Conservation (phyloP, 37 sponge, comb jelly and placozoan species). For the Lycopodina hypogea region DNA sequence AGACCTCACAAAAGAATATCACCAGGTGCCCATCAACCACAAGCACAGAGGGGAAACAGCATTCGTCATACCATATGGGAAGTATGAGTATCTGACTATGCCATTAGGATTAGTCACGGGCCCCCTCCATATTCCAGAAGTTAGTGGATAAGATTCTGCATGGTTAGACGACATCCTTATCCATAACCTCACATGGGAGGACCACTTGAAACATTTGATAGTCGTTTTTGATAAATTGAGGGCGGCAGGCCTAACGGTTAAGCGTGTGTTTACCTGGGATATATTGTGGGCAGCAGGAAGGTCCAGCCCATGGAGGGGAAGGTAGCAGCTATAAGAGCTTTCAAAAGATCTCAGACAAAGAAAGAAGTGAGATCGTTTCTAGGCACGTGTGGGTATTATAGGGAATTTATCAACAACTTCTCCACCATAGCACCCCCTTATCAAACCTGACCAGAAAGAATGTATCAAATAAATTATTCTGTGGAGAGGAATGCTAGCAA, state of each 20-base stretch:
- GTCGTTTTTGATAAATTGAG: background rate
- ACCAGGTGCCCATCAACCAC: background rate
- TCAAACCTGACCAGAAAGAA: background rate
- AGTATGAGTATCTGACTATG: background rate
- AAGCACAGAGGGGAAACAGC: background rate
- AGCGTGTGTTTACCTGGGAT: background rate
- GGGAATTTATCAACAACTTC: background rate
- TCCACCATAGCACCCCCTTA: background rate
- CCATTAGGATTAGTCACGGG: background rate
- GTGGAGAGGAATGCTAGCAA: background rate
- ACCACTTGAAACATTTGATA: background rate
- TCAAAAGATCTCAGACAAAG: background rate
- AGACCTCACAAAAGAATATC: background rate
- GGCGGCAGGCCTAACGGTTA: background rate
- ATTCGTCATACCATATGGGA: constrained; percentile 7
- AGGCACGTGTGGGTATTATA: background rate
- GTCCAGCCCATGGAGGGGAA: background rate
- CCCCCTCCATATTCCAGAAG: background rate
- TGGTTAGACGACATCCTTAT: background rate
- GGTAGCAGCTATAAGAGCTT: background rate
- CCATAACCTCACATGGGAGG: background rate
- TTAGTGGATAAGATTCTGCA: background rate
- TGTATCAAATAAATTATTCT: background rate
- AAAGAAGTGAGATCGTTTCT: background rate
- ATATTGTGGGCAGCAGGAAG: background rate